Conservation (phyloP, 1,140 invertebrate genomes). For the Chironomus tepperi region DNA sequence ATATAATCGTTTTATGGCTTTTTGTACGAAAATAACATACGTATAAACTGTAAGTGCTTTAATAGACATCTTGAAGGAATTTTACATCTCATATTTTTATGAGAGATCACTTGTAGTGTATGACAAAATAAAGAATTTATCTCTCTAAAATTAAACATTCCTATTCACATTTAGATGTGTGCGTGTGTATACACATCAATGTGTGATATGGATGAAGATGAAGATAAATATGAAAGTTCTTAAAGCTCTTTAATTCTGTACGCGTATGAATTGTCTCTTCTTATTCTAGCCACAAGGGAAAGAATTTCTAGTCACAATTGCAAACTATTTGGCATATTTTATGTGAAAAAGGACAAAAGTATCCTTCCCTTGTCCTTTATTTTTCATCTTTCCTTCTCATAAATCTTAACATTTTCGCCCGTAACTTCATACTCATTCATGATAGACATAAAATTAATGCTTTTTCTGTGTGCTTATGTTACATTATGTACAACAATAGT, state of each 20-base stretch:
- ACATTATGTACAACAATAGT: no score
- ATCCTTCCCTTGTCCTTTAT: neutral
- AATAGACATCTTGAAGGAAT: neutral
- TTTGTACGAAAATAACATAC: neutral
- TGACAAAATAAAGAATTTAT: neutral
- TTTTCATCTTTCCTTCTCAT: neutral
- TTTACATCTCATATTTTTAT: neutral
- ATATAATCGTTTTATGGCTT: neutral
- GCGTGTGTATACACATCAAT: no score
- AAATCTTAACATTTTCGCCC: neutral
- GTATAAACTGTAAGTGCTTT: neutral
- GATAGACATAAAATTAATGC: constrained; percentile 7
- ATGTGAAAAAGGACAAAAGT: neutral
- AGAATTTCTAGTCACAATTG: no score
- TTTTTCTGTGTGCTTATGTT: neutral
- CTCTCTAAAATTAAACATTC: no score
- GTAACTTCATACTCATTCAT: neutral
- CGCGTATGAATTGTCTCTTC: no score
- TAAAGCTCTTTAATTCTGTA: no score
- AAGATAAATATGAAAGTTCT: no score
- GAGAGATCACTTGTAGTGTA: neutral
- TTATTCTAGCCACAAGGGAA: no score
- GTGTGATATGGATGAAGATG: no score
- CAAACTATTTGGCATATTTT: no score
- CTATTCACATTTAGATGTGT: no score